Evolutionary conservation across 2,888 invertebrate species (phyloP).

Genomic region (Cybosia mesomella): DNA sequence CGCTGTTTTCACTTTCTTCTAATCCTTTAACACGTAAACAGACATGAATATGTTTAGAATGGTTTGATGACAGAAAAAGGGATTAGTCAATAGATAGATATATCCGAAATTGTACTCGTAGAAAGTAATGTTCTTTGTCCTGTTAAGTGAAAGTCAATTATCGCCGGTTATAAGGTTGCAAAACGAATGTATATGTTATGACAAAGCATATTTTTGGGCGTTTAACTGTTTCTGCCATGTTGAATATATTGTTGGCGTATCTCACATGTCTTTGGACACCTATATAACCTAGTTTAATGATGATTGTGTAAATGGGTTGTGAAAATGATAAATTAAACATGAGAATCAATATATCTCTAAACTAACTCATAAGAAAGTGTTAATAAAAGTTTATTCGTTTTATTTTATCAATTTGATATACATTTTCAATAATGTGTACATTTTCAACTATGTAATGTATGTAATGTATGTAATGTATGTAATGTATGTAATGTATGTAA

Average conservation of each 20-base stretch:
- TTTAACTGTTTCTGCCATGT: not conserved
- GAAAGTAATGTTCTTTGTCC: conserved; percentile 22
- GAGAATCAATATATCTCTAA: not conserved
- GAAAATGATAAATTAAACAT: not conserved
- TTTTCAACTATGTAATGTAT: too few relatives aligned
- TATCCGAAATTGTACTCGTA: conserved; percentile 9
- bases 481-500: too few relatives aligned
- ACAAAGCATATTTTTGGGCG: conserved; percentile 4
- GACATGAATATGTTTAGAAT: conserved; percentile 70
- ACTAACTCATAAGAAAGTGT: too few relatives aligned
- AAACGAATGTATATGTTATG: not conserved
- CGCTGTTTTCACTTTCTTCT: conserved; percentile 81
- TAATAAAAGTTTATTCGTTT: too few relatives aligned
- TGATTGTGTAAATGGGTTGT: not conserved
- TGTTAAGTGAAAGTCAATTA: conserved; percentile 19
- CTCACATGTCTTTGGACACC: not conserved
- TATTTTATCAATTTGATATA: too few relatives aligned
- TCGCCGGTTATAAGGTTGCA: not conserved
- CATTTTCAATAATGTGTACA: too few relatives aligned
- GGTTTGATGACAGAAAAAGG: conserved; percentile 26
- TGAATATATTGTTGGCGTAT: conserved; percentile 4
- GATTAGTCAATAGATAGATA: conserved; percentile 18
- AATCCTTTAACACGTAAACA: conserved; percentile 78
- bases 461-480: too few relatives aligned
- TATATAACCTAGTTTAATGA: not conserved